A percentile compares a stretch with the other conserved stretches of the same genome.
phyloP scores from a whole-genome alignment of 2,113 vertebrate species.

The Fulica atra region DNA sequence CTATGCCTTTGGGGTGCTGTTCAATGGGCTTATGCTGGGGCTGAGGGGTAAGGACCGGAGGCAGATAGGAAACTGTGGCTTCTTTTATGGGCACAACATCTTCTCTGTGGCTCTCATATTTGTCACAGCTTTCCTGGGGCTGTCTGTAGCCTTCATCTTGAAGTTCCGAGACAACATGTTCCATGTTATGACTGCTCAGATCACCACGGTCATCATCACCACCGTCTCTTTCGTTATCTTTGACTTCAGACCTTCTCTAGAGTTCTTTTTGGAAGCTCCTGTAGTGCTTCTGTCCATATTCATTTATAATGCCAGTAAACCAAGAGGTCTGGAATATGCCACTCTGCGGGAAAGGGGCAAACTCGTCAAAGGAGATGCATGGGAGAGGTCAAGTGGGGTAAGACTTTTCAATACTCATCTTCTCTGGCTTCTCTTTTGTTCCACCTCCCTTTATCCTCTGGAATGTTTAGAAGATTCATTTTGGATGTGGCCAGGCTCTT shows the following conservation, averaged over 20 bases:
- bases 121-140: conserved; percentile 90
- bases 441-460: neutral
- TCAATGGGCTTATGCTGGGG: conserved; percentile 87
- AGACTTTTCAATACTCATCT: conserved; percentile 53
- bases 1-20: conserved; percentile 89
- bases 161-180: conserved; percentile 99
- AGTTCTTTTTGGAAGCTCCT: conserved; percentile 95
- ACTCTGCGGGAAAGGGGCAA: conserved; percentile 84
- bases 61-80: conserved; percentile 85
- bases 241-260: conserved; percentile 90
- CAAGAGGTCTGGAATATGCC: conserved; percentile 74
- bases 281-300: conserved; percentile 93
- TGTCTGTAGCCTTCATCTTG: conserved; percentile 95
- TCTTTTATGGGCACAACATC: conserved; percentile 92
- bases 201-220: conserved; percentile 93
- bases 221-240: conserved; percentile 89
- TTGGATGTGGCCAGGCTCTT: neutral
- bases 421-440: neutral
- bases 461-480: neutral
- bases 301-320: conserved; percentile 89
- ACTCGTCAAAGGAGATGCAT: conserved; percentile 83
- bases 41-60: conserved; percentile 79
- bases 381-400: conserved; percentile 93
- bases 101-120: conserved; percentile 90
- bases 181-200: conserved; percentile 92